These are phyloP conservation scores for Platyura marginata DNA, from an alignment of 1,140 invertebrate genomes.

Conservation along the genomic window DNA sequence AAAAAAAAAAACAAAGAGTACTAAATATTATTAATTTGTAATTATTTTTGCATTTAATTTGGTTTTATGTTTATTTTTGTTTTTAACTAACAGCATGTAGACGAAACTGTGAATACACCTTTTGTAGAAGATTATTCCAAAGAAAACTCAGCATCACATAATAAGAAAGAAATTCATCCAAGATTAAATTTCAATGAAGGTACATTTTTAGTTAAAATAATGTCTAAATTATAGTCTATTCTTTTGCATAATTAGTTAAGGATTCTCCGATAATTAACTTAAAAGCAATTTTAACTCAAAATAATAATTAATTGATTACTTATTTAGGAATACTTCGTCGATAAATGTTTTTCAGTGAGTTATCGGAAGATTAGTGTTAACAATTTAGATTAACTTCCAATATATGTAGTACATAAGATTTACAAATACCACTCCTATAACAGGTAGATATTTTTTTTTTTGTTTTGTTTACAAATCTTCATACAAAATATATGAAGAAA, in stretches of 20 bases:
- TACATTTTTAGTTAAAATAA: neutral
- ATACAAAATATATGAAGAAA: too few species aligned
- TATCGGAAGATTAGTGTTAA: neutral
- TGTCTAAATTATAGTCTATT: neutral
- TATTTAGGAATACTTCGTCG: neutral
- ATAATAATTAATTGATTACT: too few species aligned
- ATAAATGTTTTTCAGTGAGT: neutral
- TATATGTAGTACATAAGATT: too few species aligned
- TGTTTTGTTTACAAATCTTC: too few species aligned
- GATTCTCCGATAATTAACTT: too few species aligned
- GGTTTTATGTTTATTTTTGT: neutral
- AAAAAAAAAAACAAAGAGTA: too few species aligned
- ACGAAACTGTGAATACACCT: neutral
- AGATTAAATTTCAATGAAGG: neutral
- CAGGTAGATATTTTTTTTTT: too few species aligned
- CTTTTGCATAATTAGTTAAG: too few species aligned
- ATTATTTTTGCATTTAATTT: neutral
- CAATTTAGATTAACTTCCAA: too few species aligned
- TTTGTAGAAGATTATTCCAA: neutral
- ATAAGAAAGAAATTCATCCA: neutral
- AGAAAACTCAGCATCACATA: neutral
- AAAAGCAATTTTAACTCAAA: too few species aligned
- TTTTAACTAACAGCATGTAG: neutral
- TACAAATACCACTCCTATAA: too few species aligned
- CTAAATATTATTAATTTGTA: too few species aligned